Conservation (phyloP, 2,888 invertebrate species). For the Drosophila nr. perissopoda region DNA sequence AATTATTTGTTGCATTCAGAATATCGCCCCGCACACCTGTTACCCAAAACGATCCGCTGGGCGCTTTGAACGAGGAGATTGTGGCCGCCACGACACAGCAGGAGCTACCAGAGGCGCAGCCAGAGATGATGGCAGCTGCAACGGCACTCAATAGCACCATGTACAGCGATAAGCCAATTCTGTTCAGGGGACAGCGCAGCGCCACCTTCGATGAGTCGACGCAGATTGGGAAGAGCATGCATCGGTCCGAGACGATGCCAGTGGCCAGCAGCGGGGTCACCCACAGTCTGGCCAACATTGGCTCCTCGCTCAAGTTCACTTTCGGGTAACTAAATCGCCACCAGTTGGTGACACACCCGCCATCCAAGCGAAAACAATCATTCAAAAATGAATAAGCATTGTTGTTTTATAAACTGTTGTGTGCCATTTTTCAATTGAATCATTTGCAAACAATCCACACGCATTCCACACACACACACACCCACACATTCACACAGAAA, state of each 20-base stretch:
- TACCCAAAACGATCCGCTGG: constrained; percentile 95
- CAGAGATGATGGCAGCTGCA: constrained; percentile 9
- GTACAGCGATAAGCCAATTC: constrained; percentile 89
- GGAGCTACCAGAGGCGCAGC: constrained; percentile 3
- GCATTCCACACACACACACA: constrained; percentile 22
- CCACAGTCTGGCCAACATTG: constrained; percentile 91
- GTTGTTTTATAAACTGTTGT: constrained; percentile 28
- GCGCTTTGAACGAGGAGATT: constrained; percentile 88
- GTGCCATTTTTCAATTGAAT: constrained; percentile 29
- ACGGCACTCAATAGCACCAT: constrained; percentile 81
- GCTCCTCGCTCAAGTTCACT: constrained; percentile 93
- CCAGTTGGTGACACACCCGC: constrained; percentile 1
- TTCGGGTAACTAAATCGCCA: constrained; percentile 89
- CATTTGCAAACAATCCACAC: constrained; percentile 28
- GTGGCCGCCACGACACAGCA: constrained; percentile 47
- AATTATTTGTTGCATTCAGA: constrained; percentile 83
- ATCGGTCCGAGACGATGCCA: constrained; percentile 91
- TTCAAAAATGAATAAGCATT: constrained; percentile 1
- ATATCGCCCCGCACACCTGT: constrained; percentile 93
- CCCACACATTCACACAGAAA: constrained; percentile 5
- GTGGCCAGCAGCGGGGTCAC: constrained; percentile 88
- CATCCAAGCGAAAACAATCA: constrained; percentile 3
- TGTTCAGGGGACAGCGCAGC: constrained; percentile 87
- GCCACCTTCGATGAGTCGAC: constrained; percentile 87
- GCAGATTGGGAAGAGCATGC: constrained; percentile 86